phyloP scores from a whole-genome alignment of 2,888 invertebrate species.

The Caprella mutica region DNA sequence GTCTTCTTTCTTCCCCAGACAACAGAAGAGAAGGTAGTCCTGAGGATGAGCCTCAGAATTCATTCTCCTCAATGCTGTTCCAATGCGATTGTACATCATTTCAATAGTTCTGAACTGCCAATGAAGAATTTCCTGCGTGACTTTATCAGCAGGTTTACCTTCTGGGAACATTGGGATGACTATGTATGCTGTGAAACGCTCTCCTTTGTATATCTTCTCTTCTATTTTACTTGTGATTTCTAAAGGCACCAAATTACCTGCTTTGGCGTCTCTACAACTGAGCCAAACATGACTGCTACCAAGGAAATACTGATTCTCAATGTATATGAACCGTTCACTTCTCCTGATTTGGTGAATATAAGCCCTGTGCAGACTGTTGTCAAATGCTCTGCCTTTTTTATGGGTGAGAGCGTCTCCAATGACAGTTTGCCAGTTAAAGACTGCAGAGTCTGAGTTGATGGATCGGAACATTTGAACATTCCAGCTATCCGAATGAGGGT shows the following conservation, averaged over 20 bases:
- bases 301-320: conserved; percentile 35
- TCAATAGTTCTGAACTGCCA: conserved; percentile 35
- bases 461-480: conserved; percentile 33
- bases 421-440: conserved; percentile 24
- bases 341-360: conserved; percentile 33
- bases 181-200: conserved; percentile 32
- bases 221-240: conserved; percentile 33
- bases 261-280: conserved; percentile 31
- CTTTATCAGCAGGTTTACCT: conserved; percentile 33
- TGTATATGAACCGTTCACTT: conserved; percentile 29
- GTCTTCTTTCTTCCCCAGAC: conserved; percentile 33
- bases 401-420: conserved; percentile 22
- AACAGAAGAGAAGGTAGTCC: conserved; percentile 33
- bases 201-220: conserved; percentile 28
- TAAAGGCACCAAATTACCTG: conserved; percentile 30
- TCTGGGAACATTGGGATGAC: conserved; percentile 35
- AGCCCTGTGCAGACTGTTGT: conserved; percentile 32
- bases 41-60: conserved; percentile 27
- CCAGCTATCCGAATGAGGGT: conserved; percentile 17
- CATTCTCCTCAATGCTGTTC: conserved; percentile 20
- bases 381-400: conserved; percentile 33
- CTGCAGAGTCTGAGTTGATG: conserved; percentile 33
- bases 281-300: conserved; percentile 34
- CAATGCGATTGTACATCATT: conserved; percentile 35
- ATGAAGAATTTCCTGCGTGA: conserved; percentile 34